A percentile compares a stretch with the other conserved stretches of the same genome.
Evolutionary conservation across 37 sponge, comb jelly and placozoan species (phyloP).

Genomic region (Sycon ciliatum): DNA sequence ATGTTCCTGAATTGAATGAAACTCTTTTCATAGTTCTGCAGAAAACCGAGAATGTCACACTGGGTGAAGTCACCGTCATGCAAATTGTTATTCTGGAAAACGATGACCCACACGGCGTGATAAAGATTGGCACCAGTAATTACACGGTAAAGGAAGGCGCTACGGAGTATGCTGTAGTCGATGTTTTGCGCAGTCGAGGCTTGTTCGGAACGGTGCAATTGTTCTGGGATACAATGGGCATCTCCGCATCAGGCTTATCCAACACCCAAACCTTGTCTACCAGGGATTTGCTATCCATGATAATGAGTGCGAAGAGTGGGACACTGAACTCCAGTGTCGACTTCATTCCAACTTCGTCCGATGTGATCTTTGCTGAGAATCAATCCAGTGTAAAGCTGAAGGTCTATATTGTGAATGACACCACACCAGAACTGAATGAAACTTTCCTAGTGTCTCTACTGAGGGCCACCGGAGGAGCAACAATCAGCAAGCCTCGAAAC

Average conservation of each 20-base stretch:
- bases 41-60: background rate
- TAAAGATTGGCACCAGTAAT: too few relatives aligned
- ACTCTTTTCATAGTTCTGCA: background rate
- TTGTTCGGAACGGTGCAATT: background rate
- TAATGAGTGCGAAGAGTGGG: too few relatives aligned
- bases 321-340: too few relatives aligned
- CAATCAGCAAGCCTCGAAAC: background rate
- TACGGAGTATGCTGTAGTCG: too few relatives aligned
- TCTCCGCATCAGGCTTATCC: background rate
- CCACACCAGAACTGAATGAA: background rate
- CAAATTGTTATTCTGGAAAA: background rate
- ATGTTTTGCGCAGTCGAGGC: constrained; percentile 6
- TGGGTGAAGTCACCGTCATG: background rate
- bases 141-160: too few relatives aligned
- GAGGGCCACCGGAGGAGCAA: too few relatives aligned
- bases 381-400: background rate
- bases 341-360: background rate
- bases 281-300: too few relatives aligned
- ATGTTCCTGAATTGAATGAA: background rate
- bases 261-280: background rate
- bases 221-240: background rate
- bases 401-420: background rate
- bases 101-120: too few relatives aligned
- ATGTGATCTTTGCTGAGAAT: background rate
- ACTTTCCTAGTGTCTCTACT: background rate